These are phyloP conservation scores for Erethizon dorsatum DNA, from an alignment of 2,797 vertebrate species.

Conservation along the genomic window DNA sequence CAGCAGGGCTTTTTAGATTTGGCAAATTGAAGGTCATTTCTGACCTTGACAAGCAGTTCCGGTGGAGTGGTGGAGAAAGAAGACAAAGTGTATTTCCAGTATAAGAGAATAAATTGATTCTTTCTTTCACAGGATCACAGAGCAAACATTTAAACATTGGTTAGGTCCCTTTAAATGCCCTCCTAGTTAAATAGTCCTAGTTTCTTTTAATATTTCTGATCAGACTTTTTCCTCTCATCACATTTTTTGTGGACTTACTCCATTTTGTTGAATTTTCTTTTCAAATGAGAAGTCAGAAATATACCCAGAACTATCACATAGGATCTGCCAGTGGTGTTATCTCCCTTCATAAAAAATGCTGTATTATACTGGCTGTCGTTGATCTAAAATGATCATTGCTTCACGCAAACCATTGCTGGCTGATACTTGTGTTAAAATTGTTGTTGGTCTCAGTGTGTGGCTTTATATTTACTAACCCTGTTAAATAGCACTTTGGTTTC, in stretches of 20 bases:
- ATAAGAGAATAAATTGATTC: background rate
- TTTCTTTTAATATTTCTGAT: slow-evolving; percentile 4
- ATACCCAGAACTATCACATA: background rate
- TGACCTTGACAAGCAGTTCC: slow-evolving; percentile 52
- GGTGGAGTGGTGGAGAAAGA: background rate
- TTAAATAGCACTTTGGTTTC: slow-evolving; percentile 1
- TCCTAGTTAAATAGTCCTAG: background rate
- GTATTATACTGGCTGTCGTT: too few relatives aligned
- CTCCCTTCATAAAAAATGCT: background rate
- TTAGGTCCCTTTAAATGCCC: slow-evolving; percentile 6
- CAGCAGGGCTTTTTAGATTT: background rate
- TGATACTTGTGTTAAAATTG: background rate
- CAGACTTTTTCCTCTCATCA: background rate
- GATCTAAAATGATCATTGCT: background rate
- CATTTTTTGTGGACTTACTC: background rate
- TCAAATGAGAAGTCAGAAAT: slow-evolving; percentile 25
- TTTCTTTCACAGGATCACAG: background rate
- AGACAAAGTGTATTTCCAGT: slow-evolving; percentile 17
- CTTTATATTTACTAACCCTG: background rate
- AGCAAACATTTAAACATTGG: background rate
- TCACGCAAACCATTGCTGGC: background rate
- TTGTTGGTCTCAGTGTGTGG: background rate
- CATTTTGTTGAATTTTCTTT: slow-evolving; percentile 18
- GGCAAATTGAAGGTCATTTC: slow-evolving; percentile 61
- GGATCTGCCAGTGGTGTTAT: background rate